A percentile compares a stretch with the other conserved stretches of the same genome.
Evolutionary conservation across 2,888 invertebrate genomes (phyloP).

Genomic region (Mythimna impura): DNA sequence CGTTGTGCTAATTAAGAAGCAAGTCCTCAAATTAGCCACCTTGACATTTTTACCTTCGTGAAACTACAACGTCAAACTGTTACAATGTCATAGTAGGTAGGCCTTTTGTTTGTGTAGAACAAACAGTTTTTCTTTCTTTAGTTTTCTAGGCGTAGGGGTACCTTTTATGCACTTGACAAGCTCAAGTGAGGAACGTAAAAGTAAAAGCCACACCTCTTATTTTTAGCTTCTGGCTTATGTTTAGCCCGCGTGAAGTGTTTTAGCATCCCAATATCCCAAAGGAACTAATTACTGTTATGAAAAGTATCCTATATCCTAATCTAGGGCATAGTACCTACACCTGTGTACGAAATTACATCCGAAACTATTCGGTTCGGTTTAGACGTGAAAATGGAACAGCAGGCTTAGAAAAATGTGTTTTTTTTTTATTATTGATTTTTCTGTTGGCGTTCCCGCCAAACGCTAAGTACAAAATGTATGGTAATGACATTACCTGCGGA

Average conservation of each 20-base stretch:
- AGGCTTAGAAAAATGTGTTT: too few species aligned
- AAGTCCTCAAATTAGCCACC: background rate
- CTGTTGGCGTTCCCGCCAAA: too few species aligned
- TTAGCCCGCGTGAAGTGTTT: background rate
- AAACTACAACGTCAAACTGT: constrained; percentile 1
- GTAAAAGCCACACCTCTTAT: background rate
- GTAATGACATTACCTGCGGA: too few species aligned
- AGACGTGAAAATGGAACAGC: background rate
- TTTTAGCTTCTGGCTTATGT: background rate
- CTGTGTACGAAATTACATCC: background rate
- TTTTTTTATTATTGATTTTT: too few species aligned
- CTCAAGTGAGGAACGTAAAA: constrained; percentile 1
- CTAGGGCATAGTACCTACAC: background rate
- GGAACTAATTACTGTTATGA: background rate
- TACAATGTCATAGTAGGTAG: background rate
- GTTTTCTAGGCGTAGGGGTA: background rate
- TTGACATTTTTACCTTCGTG: background rate
- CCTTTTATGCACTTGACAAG: background rate
- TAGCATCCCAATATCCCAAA: background rate
- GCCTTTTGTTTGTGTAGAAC: background rate
- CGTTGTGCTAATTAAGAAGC: background rate
- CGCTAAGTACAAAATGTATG: too few species aligned
- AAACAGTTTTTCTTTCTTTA: background rate
- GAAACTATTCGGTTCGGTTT: background rate
- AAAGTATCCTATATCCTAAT: background rate